A percentile compares a stretch with the other conserved stretches of the same genome.
These are phyloP conservation scores for Nannospalax galili DNA, from an alignment of 2,113 vertebrate species.

Conservation along the genomic window DNA sequence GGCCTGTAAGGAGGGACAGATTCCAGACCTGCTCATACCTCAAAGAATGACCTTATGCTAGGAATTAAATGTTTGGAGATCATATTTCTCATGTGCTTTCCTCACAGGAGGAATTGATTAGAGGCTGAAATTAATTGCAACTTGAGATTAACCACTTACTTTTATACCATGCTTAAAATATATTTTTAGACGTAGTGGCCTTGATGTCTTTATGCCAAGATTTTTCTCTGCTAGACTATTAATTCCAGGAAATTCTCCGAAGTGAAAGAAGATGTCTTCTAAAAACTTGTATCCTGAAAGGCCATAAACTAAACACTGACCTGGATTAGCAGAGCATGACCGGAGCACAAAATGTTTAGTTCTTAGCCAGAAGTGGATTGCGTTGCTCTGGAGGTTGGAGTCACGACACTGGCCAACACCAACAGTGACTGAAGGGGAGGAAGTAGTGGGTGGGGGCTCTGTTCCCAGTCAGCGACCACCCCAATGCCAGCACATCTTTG, in stretches of 20 bases:
- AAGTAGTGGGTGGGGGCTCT: not conserved
- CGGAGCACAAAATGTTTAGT: conserved; percentile 1
- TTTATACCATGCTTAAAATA: conserved; percentile 31
- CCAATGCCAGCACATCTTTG: not conserved
- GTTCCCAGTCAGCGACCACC: not conserved
- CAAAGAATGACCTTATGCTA: conserved; percentile 64
- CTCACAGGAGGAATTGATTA: conserved; percentile 66
- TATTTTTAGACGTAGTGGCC: conserved; percentile 37
- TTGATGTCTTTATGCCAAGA: conserved; percentile 30
- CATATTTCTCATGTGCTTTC: conserved; percentile 58
- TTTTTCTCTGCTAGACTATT: conserved; percentile 54
- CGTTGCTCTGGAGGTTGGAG: not conserved
- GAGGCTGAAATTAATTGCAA: conserved; percentile 65
- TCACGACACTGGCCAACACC: not conserved
- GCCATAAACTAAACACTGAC: not conserved
- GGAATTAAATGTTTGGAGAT: conserved; percentile 58
- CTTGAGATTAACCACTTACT: conserved; percentile 57
- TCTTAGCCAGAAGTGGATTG: conserved; percentile 34
- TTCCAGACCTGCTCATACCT: conserved; percentile 50
- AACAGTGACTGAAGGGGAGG: not conserved
- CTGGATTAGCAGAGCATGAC: conserved; percentile 20
- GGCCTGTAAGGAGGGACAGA: conserved; percentile 16
- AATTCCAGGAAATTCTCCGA: conserved; percentile 44
- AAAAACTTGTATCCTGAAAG: not conserved
- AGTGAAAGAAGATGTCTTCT: not conserved